Evolutionary conservation across 1,140 invertebrate genomes (phyloP), one percentile per base, ranked within the genome.

Genomic region (Sesamia nonagrioides): DNA sequence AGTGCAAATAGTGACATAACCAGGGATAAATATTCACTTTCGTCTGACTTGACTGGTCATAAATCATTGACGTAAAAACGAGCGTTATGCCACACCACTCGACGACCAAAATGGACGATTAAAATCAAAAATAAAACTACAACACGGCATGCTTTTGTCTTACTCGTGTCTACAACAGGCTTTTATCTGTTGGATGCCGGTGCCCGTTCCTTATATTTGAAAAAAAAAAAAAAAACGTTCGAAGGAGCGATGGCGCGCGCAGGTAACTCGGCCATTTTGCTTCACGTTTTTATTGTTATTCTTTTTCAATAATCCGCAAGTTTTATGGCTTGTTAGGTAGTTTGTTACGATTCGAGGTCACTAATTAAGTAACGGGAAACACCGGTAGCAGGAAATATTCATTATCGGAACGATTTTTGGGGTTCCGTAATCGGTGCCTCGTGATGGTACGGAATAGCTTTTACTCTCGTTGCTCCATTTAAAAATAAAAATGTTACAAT

Each of bases 121-220:
- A 89, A 85, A 89, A 90, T 88, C 87, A 88, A 90, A 89, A 93
- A 91, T 87, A 86, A 93, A 93, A 92, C 91, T 92, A 92, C 91
- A 89, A 86, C 85, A 84, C 82, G 85, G 83, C 78, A 72, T 83
- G 84, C 89, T 92, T 93, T 93, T 93, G 90, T 93, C 86, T 93
- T 91, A 91, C 88, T 89, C 89, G 88, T 92, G 92, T 93, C 89
- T 92, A 92, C 92, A 90, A 93, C 86, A 88, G 84, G 87, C 88
- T 89, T 89, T 90, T 91, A 90, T 92, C 86, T 88, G 77, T 82
- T 84, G 82, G 80, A 86, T 83, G 85, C 84, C 82, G 83, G 73
- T 81, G 81, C 85, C 83, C 81, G 85, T 82, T 79, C 84, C 82
- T 79, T 80, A 84, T 79, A 85, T 72, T 73, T 63, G 60, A 63